Conservation (phyloP, 2,888 invertebrate genomes). For the Acleris literana region DNA sequence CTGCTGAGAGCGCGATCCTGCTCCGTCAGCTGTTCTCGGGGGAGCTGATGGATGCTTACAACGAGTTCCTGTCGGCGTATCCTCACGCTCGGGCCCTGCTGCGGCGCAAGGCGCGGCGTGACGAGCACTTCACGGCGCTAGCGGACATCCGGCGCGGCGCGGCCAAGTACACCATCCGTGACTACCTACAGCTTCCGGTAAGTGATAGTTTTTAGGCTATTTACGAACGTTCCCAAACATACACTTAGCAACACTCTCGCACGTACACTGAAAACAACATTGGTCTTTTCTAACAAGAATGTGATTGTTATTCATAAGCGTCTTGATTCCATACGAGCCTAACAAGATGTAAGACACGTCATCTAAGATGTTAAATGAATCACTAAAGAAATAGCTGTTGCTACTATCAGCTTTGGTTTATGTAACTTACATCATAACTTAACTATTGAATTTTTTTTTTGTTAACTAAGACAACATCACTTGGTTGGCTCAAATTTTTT, state of each 20-base stretch:
- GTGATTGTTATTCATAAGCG: too few relatives aligned
- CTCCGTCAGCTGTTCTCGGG: slow-evolving; percentile 85
- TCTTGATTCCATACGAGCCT: too few relatives aligned
- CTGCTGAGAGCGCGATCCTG: slow-evolving; percentile 73
- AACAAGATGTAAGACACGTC: too few relatives aligned
- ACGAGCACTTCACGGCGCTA: slow-evolving; percentile 87
- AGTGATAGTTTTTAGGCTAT: slow-evolving; percentile 62
- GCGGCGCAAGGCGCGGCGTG: slow-evolving; percentile 84
- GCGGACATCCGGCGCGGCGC: slow-evolving; percentile 86
- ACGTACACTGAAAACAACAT: slow-evolving; percentile 13
- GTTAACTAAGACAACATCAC: too few relatives aligned
- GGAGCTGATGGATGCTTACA: slow-evolving; percentile 86
- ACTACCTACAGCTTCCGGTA: slow-evolving; percentile 87
- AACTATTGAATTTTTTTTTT: too few relatives aligned
- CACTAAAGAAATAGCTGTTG: too few relatives aligned
- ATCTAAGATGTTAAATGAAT: too few relatives aligned
- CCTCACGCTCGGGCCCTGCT: slow-evolving; percentile 84
- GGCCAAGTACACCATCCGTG: slow-evolving; percentile 85
- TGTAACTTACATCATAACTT: too few relatives aligned
- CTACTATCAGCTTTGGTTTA: too few relatives aligned
- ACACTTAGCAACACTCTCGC: slow-evolving; percentile 11
- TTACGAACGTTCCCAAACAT: slow-evolving; percentile 7
- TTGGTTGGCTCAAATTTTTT: too few relatives aligned
- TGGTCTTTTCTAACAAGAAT: too few relatives aligned
- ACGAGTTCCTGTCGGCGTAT: slow-evolving; percentile 85